Percentiles rank a stretch among this genome's conserved stretches.
These are phyloP conservation scores for Trachelus stipa DNA, from an alignment of 2,888 invertebrate species.

Conservation along the genomic window DNA sequence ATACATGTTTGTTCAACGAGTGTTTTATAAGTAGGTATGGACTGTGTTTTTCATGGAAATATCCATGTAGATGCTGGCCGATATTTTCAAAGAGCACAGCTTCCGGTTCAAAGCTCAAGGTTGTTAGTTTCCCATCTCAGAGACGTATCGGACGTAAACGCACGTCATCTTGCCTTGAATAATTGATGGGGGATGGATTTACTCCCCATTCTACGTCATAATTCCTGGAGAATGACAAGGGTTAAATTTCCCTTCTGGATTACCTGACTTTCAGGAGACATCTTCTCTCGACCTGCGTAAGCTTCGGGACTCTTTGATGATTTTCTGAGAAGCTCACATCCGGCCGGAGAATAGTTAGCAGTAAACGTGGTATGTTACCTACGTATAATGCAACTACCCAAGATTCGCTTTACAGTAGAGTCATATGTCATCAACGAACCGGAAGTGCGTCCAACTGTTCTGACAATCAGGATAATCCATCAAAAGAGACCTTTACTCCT, in stretches of 20 bases:
- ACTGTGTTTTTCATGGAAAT: too few relatives aligned
- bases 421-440: constrained; percentile 14
- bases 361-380: not conserved
- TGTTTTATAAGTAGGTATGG: too few relatives aligned
- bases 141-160: not conserved
- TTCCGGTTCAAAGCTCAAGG: not conserved
- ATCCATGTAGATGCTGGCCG: too few relatives aligned
- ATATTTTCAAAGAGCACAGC: too few relatives aligned
- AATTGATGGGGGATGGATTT: not conserved
- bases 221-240: not conserved
- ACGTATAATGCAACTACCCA: constrained; percentile 2
- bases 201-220: not conserved
- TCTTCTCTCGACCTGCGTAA: not conserved
- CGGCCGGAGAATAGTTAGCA: constrained; percentile 14
- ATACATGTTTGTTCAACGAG: too few relatives aligned
- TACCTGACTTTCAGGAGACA: not conserved
- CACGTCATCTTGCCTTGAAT: not conserved
- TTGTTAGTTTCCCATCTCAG: not conserved
- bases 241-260: not conserved
- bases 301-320: not conserved
- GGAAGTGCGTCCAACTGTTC: constrained; percentile 24
- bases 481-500: not conserved
- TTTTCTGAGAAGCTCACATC: not conserved
- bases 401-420: constrained; percentile 8
- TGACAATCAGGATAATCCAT: not conserved